These are phyloP conservation scores for Gnatocerus cornutus DNA, from an alignment of 2,888 invertebrate genomes.

Conservation along the genomic window DNA sequence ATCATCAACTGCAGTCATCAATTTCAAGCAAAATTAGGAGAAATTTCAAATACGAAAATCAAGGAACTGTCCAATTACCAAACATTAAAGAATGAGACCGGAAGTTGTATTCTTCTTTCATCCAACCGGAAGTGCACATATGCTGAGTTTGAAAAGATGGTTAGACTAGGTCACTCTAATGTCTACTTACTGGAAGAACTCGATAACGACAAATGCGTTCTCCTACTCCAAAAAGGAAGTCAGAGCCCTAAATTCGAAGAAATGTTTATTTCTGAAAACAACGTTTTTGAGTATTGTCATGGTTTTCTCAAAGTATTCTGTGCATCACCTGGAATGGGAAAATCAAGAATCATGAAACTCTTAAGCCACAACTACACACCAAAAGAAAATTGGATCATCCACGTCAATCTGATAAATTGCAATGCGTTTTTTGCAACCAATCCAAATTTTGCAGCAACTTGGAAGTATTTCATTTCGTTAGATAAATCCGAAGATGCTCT, in stretches of 20 bases:
- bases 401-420: not conserved
- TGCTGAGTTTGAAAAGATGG: not conserved
- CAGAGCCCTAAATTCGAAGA: not conserved
- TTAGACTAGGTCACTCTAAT: not conserved
- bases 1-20: not conserved
- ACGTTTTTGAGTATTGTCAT: not conserved
- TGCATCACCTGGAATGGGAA: conserved; percentile 4
- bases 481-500: not conserved
- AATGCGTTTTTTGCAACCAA: conserved; percentile 1
- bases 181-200: not conserved
- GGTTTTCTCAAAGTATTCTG: not conserved
- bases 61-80: not conserved
- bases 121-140: not conserved
- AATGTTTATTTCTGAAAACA: not conserved
- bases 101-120: not conserved
- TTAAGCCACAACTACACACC: conserved; percentile 1
- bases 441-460: not conserved
- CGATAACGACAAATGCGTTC: not conserved
- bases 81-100: not conserved
- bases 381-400: not conserved
- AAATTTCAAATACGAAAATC: not conserved
- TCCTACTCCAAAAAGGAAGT: not conserved
- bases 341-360: not conserved
- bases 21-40: not conserved
- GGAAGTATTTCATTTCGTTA: not conserved